A percentile compares a stretch with the other conserved stretches of the same genome.
Evolutionary conservation across 2,113 vertebrate species (phyloP).

Genomic region (Haemorhous mexicanus): DNA sequence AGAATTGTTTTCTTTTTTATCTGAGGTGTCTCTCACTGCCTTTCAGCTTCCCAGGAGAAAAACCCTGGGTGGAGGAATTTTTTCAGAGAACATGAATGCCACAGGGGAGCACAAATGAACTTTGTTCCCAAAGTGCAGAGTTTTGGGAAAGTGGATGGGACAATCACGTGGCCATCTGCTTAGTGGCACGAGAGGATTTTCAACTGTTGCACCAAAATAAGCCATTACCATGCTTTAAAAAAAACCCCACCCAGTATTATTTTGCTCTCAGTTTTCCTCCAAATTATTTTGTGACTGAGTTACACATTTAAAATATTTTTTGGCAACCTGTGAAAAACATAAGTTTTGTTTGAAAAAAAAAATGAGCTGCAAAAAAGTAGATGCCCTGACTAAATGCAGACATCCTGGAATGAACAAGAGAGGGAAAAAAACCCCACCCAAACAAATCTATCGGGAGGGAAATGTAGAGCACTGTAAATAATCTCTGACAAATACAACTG

Average conservation of each 20-base stretch:
- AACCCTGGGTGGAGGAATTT: no score
- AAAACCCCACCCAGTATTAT: neutral
- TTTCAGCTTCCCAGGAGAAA: no score
- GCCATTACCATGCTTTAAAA: rapidly evolving
- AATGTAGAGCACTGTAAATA: neutral
- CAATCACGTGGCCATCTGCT: neutral
- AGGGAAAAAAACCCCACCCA: neutral
- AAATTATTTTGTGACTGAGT: neutral
- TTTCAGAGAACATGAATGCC: no score
- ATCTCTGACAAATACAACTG: neutral
- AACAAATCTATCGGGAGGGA: neutral
- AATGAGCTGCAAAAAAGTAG: neutral
- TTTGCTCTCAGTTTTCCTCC: neutral
- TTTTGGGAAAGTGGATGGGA: neutral
- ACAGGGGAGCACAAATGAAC: neutral
- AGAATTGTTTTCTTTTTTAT: no score
- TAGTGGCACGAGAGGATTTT: neutral
- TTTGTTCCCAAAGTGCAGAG: neutral
- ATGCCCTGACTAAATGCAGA: neutral
- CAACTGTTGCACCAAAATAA: neutral
- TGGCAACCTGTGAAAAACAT: neutral
- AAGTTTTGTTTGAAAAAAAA: neutral
- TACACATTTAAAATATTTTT: neutral
- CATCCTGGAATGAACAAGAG: neutral
- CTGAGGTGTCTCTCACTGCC: no score